Evolutionary conservation across 2,797 vertebrate species (phyloP), one percentile per base, ranked within the genome.

Genomic region (Enteromius anoplus): DNA sequence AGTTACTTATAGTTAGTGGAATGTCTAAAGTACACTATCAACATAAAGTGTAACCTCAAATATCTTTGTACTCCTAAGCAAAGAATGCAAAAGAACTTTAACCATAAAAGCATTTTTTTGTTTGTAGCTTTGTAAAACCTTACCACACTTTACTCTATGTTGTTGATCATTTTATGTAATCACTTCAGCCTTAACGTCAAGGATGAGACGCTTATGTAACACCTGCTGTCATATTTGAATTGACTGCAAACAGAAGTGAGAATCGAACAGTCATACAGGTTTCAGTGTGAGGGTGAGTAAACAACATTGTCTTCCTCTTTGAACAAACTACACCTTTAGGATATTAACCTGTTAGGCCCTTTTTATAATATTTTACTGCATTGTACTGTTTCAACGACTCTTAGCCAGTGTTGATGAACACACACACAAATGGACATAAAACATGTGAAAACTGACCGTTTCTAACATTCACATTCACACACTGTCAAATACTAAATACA

Each of bases 281-380:
- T 49, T 47, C 15, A 72, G 0, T 1, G 10, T 7, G 45, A 51
- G 45, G 26, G 70, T 11, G 17, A 51, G 26, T 72, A 32, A 51
- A 51, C 10, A 29, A 51, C 26, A 32, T 64, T 1, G 70, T 5
- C 49, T 72, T 6, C 17, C 70, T 32, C 45, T 51, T 6, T 72
- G 4, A 17, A 32, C 9, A 0, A 72, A 51, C 70, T 32, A 72
- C 0, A 32, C 45, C 47, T 37, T 75, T 8, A 37, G 21, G 21
- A 55, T 21, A 37, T 58, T 29, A 8, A 21, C 3, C 21, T 75
- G 3, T 76, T 42, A 32, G 60, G 65, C 29, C 53, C 60, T 32
- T 53, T 72, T 37, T 19, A 71, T 55, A 29, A 47, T 21, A 65
- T 72, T n/a, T 65, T 66, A 79, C 78, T 84, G 76, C 78, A 82